These are phyloP conservation scores for Pocillopora grandis DNA, from an alignment of 92 coral and sea anemone genomes.

Conservation along the genomic window DNA sequence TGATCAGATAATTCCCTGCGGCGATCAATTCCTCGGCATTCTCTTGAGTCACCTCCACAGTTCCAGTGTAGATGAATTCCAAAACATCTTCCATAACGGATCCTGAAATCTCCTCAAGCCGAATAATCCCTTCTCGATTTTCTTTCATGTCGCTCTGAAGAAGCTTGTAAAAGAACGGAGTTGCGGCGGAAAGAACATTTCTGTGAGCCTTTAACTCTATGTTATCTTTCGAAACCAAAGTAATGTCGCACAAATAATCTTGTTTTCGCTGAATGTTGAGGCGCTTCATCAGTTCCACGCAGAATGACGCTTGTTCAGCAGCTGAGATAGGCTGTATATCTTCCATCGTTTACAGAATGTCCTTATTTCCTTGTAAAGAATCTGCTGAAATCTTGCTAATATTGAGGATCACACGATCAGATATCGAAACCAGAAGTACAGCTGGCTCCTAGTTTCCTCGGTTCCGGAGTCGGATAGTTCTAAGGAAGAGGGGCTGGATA, in stretches of 20 bases:
- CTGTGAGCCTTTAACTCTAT: conserved; percentile 27
- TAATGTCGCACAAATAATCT: conserved; percentile 31
- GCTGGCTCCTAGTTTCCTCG: background rate
- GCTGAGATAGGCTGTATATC: background rate
- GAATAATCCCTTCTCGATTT: conserved; percentile 11
- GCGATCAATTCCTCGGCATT: conserved; percentile 2
- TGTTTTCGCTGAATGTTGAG: conserved; percentile 28
- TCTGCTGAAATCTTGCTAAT: too few relatives aligned
- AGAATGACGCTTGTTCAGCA: conserved; percentile 17
- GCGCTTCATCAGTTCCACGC: conserved; percentile 21
- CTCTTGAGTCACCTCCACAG: conserved; percentile 7
- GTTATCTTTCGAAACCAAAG: conserved; percentile 23
- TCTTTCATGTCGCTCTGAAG: conserved; percentile 35
- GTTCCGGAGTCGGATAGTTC: too few relatives aligned
- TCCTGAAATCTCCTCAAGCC: conserved; percentile 24
- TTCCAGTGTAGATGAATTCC: conserved; percentile 24
- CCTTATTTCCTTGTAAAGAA: background rate
- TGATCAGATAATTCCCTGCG: conserved; percentile 6
- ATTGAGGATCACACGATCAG: background rate
- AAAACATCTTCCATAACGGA: conserved; percentile 13
- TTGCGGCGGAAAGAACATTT: conserved; percentile 36
- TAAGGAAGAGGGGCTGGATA: too few relatives aligned
- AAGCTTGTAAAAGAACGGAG: conserved; percentile 19
- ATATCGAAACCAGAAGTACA: background rate
- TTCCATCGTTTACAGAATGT: background rate